Evolutionary conservation across 2,888 invertebrate genomes (phyloP), one percentile per base, ranked within the genome.

Genomic region (Pandemis heparana): DNA sequence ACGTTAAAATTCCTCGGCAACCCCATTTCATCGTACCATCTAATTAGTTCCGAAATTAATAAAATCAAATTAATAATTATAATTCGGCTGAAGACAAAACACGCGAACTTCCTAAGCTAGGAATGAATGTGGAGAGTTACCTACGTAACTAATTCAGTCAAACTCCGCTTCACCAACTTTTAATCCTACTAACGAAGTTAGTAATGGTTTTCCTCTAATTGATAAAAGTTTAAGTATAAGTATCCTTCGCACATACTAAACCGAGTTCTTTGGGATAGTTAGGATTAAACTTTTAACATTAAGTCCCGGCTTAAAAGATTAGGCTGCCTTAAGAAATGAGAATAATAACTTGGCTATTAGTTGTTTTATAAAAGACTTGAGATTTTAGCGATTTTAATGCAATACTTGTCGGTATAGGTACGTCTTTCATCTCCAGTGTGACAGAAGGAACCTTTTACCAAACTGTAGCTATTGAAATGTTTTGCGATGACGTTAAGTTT

Each of bases 191-290:
- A 63, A 46, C 72, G 68, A 63, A 68, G 68, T 72, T 68, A 56
- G 62, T 62, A 72, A 63, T 59, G 72, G 67, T 72, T 72, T 68
- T 62, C 68, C 63, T 63, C 68, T 72, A 68, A 72, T 72, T 72
- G 68, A 68, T 72, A 72, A 67, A 72, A 72, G 67, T 67, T 67
- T 39, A 23, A 41, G 71, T 60, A 38, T 43, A 23, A 39, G 71
- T 61, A 39, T 46, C 43, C 71, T 67, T 68, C 48, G 62, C 68
- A 68, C 72, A 72, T 63, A 72, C 72, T 72, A 68, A 72, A 72
- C 38, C 62, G 53, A 72, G 39, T 63, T 68, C 72, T 72, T 71
- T 61, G 14, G 53, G 51, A 16, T 39, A 60, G 51, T 53, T 48
- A 48, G 51, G 38, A 68, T 68, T 68, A 68, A 67, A 67, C 71